These are phyloP conservation scores for Lycaon pictus DNA, from an alignment of 2,113 vertebrate genomes.

Conservation along the genomic window DNA sequence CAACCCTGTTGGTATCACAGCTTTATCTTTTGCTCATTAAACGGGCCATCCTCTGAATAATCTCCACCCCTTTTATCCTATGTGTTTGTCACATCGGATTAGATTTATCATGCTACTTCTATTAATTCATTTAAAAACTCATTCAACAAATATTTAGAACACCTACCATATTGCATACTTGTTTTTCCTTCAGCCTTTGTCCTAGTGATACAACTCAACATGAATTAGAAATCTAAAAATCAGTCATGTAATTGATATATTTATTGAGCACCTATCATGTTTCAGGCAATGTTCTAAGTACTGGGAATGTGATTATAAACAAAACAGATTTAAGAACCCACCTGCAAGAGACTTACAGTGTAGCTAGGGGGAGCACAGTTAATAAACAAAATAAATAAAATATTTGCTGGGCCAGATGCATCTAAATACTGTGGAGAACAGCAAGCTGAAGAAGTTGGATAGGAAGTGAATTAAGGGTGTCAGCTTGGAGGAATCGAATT, in stretches of 20 bases:
- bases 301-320: not conserved
- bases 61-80: not conserved
- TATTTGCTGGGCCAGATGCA: not conserved
- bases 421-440: not conserved
- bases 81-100: not conserved
- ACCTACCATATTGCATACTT: not conserved
- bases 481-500: too few relatives aligned
- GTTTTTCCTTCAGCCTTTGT: not conserved
- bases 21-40: not conserved
- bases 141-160: not conserved
- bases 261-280: not conserved
- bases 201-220: not conserved
- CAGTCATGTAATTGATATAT: not conserved
- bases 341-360: not conserved
- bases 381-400: not conserved
- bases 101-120: not conserved
- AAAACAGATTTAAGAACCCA: not conserved
- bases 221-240: not conserved
- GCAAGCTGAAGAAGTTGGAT: fast-evolving
- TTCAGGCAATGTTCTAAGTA: not conserved
- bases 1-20: not conserved
- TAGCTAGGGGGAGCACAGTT: not conserved
- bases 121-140: not conserved
- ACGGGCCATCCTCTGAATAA: not conserved
- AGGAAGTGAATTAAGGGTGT: not conserved